phyloP scores from a whole-genome alignment of 2,113 vertebrate species.

The Speoplatyrhinus poulsoni region DNA sequence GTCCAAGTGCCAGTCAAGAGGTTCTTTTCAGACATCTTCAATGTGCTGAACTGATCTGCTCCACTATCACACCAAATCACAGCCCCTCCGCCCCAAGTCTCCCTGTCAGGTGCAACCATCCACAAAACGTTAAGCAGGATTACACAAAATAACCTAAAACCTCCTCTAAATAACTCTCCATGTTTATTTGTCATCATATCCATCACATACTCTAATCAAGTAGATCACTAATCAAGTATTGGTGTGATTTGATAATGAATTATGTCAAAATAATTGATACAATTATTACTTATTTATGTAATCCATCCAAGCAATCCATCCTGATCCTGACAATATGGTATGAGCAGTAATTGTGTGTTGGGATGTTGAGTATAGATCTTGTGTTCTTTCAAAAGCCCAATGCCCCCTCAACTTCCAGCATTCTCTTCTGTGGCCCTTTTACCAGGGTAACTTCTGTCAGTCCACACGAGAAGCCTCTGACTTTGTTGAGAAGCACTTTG shows the following conservation, averaged over 20 bases:
- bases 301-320: no score
- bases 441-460: conserved; percentile 39
- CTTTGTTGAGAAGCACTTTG: conserved; percentile 53
- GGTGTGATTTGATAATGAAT: background rate
- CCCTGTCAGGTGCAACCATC: conserved; percentile 22
- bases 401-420: background rate
- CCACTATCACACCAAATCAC: conserved; percentile 73
- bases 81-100: conserved; percentile 36
- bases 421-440: conserved; percentile 43
- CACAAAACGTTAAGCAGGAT: background rate
- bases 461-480: conserved; percentile 53
- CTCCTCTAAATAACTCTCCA: background rate
- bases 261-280: background rate
- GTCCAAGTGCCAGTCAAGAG: conserved; percentile 77
- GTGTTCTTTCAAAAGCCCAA: background rate
- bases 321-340: no score
- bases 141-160: background rate
- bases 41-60: conserved; percentile 81
- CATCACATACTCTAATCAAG: background rate
- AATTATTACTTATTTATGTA: background rate
- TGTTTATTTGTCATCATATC: background rate
- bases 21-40: conserved; percentile 77
- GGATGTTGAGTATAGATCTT: background rate
- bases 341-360: no score
- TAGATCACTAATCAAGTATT: background rate